A percentile compares a stretch with the other conserved stretches of the same genome.
Conservation (phyloP, 2,797 vertebrate species). For the Dromococcyx pavoninus region DNA sequence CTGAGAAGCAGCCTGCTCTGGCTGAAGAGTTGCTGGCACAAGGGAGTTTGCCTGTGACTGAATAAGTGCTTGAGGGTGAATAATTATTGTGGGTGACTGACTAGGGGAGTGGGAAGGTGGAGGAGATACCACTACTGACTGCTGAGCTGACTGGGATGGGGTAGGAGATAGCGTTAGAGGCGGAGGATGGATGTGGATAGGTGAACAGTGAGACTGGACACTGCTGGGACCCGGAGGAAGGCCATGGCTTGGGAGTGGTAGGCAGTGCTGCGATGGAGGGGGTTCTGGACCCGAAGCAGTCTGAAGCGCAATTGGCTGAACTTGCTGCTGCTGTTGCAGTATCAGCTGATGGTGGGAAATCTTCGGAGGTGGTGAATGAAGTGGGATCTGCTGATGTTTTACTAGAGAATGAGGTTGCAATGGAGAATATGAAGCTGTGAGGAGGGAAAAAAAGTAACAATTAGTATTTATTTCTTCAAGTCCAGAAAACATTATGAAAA, state of each 20-base stretch:
- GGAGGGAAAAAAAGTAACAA: constrained; percentile 29
- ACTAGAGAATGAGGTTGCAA: constrained; percentile 89
- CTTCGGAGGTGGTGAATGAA: constrained; percentile 81
- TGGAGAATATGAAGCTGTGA: constrained; percentile 91
- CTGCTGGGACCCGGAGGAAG: constrained; percentile 72
- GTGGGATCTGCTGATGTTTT: constrained; percentile 84
- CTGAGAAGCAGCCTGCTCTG: constrained; percentile 67
- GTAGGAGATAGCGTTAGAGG: constrained; percentile 74
- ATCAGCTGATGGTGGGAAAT: constrained; percentile 87
- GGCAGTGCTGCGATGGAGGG: constrained; percentile 79
- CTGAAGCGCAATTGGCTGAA: constrained; percentile 88
- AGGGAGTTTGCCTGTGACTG: constrained; percentile 75
- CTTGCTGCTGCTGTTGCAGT: constrained; percentile 87
- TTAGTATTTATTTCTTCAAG: constrained; percentile 60
- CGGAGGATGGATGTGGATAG: constrained; percentile 70
- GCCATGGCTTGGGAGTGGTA: constrained; percentile 77
- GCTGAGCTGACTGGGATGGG: constrained; percentile 83
- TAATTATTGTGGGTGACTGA: constrained; percentile 82
- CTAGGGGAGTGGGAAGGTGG: constrained; percentile 82
- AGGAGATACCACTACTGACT: constrained; percentile 89
- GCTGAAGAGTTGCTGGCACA: constrained; percentile 71
- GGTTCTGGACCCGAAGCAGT: constrained; percentile 79
- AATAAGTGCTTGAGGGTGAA: constrained; percentile 84
- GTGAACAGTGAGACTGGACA: constrained; percentile 74
- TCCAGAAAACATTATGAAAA: neutral